Percentiles rank a stretch among this genome's conserved stretches.
phyloP scores from a whole-genome alignment of 2,797 vertebrate genomes.

The Spondyliosoma cantharus region DNA sequence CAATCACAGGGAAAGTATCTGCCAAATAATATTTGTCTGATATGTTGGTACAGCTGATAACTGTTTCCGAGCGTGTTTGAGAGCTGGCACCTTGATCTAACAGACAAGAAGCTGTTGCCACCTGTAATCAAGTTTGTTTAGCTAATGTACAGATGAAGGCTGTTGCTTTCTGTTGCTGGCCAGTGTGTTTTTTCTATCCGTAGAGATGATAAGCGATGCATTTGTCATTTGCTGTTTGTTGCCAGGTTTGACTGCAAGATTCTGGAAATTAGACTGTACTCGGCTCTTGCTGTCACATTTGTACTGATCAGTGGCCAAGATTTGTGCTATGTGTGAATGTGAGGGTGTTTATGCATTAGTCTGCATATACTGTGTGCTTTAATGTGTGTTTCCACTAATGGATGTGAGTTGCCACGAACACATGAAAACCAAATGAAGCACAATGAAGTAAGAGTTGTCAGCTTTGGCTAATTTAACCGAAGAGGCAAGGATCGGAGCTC shows the following conservation, averaged over 20 bases:
- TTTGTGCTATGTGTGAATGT: conserved; percentile 1
- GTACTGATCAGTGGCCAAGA: conserved; percentile 10
- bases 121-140: conserved; percentile 59
- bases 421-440: conserved; percentile 39
- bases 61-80: conserved; percentile 18
- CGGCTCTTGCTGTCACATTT: not conserved
- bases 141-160: conserved; percentile 52
- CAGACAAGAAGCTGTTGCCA: conserved; percentile 47
- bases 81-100: conserved; percentile 30
- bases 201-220: conserved; percentile 38
- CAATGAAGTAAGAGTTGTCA: conserved; percentile 36
- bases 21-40: not conserved
- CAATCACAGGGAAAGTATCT: not conserved
- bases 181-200: conserved; percentile 31
- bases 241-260: conserved; percentile 24
- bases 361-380: not conserved
- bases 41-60: conserved; percentile 29
- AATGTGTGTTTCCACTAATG: conserved; percentile 14
- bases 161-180: conserved; percentile 18
- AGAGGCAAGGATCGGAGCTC: conserved; percentile 24
- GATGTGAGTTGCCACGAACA: conserved; percentile 1
- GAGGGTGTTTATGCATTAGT: not conserved
- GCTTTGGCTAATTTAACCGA: conserved; percentile 37
- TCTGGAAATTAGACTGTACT: conserved; percentile 18
- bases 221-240: conserved; percentile 31